phyloP scores from a whole-genome alignment of 2,113 vertebrate genomes.

The Fregata magnificens region DNA sequence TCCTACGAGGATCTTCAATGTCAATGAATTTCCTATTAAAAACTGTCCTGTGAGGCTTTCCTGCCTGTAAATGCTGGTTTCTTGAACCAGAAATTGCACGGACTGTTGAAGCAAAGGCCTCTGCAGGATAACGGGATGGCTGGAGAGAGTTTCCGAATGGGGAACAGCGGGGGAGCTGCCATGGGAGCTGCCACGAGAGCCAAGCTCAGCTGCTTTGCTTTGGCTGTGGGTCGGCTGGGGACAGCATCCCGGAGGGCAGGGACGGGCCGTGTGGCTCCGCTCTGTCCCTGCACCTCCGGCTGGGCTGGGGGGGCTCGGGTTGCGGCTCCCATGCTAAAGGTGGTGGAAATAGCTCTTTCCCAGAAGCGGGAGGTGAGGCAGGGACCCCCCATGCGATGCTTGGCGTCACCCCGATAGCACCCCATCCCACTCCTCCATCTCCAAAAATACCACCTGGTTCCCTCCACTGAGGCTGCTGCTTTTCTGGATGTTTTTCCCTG shows the following conservation, averaged over 20 bases:
- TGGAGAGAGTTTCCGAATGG: background rate
- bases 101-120: background rate
- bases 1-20: background rate
- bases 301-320: fast-evolving
- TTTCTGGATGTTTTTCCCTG: background rate
- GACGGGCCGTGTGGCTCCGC: background rate
- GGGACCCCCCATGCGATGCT: fast-evolving
- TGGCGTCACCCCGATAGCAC: fast-evolving
- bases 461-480: background rate
- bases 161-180: background rate
- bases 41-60: background rate
- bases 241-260: background rate
- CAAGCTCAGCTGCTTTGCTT: background rate
- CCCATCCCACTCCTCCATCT: background rate
- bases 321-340: background rate
- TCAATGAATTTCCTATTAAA: constrained; percentile 19
- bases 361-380: background rate
- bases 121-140: background rate
- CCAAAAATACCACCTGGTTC: background rate
- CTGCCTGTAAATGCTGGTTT: background rate
- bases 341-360: background rate
- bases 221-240: background rate
- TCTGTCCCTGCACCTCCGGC: background rate
- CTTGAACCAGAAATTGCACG: background rate
- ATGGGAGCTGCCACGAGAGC: background rate